Evolutionary conservation across 1,140 invertebrate genomes (phyloP).

Genomic region (Drosophila bocki): DNA sequence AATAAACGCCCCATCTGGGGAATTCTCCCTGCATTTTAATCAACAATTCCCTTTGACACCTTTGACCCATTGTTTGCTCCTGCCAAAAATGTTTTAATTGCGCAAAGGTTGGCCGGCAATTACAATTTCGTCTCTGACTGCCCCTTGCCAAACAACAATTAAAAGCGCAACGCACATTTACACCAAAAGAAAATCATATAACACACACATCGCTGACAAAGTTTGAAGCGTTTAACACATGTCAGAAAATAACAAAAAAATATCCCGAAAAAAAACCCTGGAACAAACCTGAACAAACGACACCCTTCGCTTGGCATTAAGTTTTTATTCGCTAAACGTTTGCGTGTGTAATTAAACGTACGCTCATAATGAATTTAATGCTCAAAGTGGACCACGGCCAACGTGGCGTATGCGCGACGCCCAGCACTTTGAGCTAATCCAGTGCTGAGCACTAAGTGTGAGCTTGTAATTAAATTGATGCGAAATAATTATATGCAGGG

Average conservation of each 20-base stretch:
- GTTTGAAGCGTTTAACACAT: slow-evolving; percentile 62
- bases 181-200: slow-evolving; percentile 24
- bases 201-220: slow-evolving; percentile 23
- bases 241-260: slow-evolving; percentile 1
- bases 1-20: not conserved
- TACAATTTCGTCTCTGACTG: slow-evolving; percentile 26
- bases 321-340: slow-evolving; percentile 47
- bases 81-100: slow-evolving; percentile 64
- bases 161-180: slow-evolving; percentile 64
- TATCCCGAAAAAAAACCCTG: not conserved
- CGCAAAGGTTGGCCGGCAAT: slow-evolving; percentile 30
- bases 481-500: slow-evolving; percentile 36
- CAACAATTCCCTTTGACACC: slow-evolving; percentile 5
- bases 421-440: slow-evolving; percentile 65
- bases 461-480: slow-evolving; percentile 72
- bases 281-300: slow-evolving; percentile 51
- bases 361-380: slow-evolving; percentile 69
- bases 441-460: slow-evolving; percentile 46
- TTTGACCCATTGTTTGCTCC: slow-evolving; percentile 24
- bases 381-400: slow-evolving; percentile 38
- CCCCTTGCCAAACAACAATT: slow-evolving; percentile 71
- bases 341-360: slow-evolving; percentile 72
- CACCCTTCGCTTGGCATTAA: slow-evolving; percentile 40
- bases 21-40: slow-evolving; percentile 3
- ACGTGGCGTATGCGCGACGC: slow-evolving; percentile 55